Conservation (phyloP, 2,888 invertebrate species). For the Acleris emargana region DNA sequence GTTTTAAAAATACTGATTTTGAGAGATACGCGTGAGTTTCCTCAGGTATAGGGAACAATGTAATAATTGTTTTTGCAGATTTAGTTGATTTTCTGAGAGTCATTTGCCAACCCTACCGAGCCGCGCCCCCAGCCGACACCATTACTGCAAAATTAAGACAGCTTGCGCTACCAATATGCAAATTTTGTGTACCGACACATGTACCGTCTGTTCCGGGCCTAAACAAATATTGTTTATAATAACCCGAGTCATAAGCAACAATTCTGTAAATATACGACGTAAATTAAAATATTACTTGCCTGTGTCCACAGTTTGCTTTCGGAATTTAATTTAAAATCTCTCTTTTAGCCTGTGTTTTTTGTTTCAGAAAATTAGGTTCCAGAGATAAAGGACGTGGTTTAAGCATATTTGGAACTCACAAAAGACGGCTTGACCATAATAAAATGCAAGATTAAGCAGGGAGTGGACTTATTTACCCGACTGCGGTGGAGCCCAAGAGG, state of each 20-base stretch:
- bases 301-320: conserved; percentile 19
- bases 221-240: conserved; percentile 66
- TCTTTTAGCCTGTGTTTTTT: conserved; percentile 4
- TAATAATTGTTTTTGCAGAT: background rate
- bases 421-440: too few species aligned
- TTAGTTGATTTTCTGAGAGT: background rate
- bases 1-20: too few species aligned
- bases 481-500: too few species aligned
- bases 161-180: conserved; percentile 78
- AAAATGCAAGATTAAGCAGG: too few species aligned
- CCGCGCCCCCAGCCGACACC: conserved; percentile 56
- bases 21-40: too few species aligned
- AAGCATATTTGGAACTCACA: too few species aligned
- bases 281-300: conserved; percentile 34
- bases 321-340: conserved; percentile 16
- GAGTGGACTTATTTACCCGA: too few species aligned
- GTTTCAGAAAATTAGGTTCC: too few species aligned
- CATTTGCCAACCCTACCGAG: conserved; percentile 32
- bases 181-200: conserved; percentile 53
- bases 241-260: conserved; percentile 51
- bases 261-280: conserved; percentile 39
- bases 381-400: too few species aligned
- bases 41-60: too few species aligned
- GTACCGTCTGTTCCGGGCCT: conserved; percentile 50
- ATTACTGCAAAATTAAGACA: conserved; percentile 79